Evolutionary conservation across 2,113 vertebrate species (phyloP).

Genomic region (Phainopepla nitens): DNA sequence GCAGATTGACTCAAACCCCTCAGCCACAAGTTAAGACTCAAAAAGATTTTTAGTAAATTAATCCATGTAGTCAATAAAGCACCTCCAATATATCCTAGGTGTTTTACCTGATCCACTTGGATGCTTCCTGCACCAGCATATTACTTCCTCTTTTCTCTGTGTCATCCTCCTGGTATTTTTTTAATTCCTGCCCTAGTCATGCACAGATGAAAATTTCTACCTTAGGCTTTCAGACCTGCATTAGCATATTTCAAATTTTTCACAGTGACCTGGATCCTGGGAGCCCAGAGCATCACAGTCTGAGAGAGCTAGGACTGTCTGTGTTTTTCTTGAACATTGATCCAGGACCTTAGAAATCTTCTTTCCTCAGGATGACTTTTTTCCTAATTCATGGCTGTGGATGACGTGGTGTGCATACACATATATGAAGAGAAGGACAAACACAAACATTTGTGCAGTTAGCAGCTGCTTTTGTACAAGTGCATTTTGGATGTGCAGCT

Average conservation of each 20-base stretch:
- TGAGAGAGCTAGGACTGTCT: not conserved
- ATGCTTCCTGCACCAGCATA: not conserved
- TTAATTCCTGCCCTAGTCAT: not conserved
- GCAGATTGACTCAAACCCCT: not conserved
- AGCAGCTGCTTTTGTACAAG: not conserved
- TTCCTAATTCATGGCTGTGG: not conserved
- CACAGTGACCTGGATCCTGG: accelerated
- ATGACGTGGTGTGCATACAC: not conserved
- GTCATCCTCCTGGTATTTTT: not conserved
- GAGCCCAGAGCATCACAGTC: not conserved
- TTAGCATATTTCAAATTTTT: not conserved
- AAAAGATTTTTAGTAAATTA: not conserved
- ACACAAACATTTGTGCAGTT: not conserved
- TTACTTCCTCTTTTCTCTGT: not conserved
- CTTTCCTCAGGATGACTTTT: not conserved
- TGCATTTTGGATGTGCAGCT: not conserved
- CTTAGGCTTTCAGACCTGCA: not conserved
- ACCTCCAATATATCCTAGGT: not conserved
- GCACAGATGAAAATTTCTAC: not conserved
- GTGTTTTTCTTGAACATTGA: not conserved
- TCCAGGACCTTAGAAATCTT: not conserved
- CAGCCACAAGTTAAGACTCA: not conserved
- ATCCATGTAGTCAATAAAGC: not conserved
- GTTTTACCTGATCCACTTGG: not conserved
- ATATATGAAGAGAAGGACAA: not conserved